These are phyloP conservation scores for Papilio glaucus DNA, from an alignment of 1,140 invertebrate genomes.

Conservation along the genomic window DNA sequence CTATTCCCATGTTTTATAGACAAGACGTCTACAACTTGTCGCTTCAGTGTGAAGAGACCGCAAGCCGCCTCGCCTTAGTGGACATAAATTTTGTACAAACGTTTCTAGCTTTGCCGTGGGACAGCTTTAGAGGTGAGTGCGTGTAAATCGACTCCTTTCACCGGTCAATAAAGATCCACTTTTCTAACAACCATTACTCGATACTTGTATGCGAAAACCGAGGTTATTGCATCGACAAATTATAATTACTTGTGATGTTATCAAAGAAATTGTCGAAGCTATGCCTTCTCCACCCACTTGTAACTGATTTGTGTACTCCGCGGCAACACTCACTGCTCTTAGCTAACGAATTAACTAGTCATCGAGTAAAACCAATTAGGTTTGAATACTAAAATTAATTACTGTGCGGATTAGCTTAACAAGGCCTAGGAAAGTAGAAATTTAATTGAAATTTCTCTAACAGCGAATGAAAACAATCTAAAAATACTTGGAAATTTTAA, in stretches of 20 bases:
- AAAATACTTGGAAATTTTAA: not conserved
- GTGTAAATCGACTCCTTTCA: slow-evolving; percentile 69
- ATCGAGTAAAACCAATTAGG: slow-evolving; percentile 28
- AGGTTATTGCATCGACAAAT: slow-evolving; percentile 18
- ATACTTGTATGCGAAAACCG: slow-evolving; percentile 15
- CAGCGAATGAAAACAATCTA: not conserved
- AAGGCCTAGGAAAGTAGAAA: slow-evolving; percentile 13
- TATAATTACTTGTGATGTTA: slow-evolving; percentile 28
- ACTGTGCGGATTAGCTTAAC: slow-evolving; percentile 20
- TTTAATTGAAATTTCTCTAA: slow-evolving; percentile 27
- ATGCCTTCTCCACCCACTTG: slow-evolving; percentile 28
- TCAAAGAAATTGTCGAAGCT: slow-evolving; percentile 21
- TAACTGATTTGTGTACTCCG: slow-evolving; percentile 25
- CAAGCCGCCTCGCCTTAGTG: slow-evolving; percentile 46
- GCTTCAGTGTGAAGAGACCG: slow-evolving; percentile 41
- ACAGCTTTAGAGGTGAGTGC: slow-evolving; percentile 55
- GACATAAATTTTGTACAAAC: slow-evolving; percentile 63
- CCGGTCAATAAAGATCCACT: slow-evolving; percentile 69
- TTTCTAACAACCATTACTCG: slow-evolving; percentile 54
- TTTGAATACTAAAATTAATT: slow-evolving; percentile 27
- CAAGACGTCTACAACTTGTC: slow-evolving; percentile 35
- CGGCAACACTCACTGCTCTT: slow-evolving; percentile 16
- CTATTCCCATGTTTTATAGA: slow-evolving; percentile 30
- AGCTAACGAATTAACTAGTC: slow-evolving; percentile 32
- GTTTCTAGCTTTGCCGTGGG: slow-evolving; percentile 50